These are phyloP conservation scores for Phania funesta DNA, from an alignment of 2,888 invertebrate genomes.

Conservation along the genomic window DNA sequence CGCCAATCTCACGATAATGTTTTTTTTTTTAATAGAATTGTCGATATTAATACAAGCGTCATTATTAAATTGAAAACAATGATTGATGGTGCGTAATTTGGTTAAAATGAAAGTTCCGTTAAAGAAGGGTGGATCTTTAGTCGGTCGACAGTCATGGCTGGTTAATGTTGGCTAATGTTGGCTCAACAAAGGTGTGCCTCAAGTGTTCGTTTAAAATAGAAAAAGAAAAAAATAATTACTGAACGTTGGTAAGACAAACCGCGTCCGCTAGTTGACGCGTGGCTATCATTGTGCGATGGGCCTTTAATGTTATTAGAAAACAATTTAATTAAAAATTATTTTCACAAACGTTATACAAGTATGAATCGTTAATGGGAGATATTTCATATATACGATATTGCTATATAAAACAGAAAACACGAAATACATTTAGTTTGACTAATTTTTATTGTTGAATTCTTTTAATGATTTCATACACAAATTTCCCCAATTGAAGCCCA, in stretches of 20 bases:
- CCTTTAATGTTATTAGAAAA: conserved; percentile 77
- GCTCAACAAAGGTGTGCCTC: conserved; percentile 63
- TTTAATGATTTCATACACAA: too few relatives aligned
- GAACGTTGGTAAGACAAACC: conserved; percentile 61
- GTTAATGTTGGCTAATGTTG: conserved; percentile 62
- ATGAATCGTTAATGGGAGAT: not conserved
- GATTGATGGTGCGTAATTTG: conserved; percentile 79
- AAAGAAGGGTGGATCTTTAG: conserved; percentile 73
- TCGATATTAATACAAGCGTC: conserved; percentile 69
- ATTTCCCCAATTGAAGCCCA: too few relatives aligned
- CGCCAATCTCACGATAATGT: conserved; percentile 37
- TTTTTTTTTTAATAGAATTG: conserved; percentile 34
- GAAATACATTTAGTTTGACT: not conserved
- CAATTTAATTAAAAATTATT: conserved; percentile 80
- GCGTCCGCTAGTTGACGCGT: conserved; percentile 64
- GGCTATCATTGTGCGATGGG: conserved; percentile 68
- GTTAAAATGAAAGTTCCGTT: conserved; percentile 45
- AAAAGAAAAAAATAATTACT: conserved; percentile 27
- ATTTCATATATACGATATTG: not conserved
- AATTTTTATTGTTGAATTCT: not conserved
- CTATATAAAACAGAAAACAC: not conserved
- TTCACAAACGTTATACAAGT: conserved; percentile 53
- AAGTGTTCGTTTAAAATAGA: conserved; percentile 48
- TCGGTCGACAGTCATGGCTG: conserved; percentile 34
- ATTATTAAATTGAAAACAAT: conserved; percentile 68